Evolutionary conservation across 2,113 vertebrate genomes (phyloP).

Genomic region (Platycercus adscitus): DNA sequence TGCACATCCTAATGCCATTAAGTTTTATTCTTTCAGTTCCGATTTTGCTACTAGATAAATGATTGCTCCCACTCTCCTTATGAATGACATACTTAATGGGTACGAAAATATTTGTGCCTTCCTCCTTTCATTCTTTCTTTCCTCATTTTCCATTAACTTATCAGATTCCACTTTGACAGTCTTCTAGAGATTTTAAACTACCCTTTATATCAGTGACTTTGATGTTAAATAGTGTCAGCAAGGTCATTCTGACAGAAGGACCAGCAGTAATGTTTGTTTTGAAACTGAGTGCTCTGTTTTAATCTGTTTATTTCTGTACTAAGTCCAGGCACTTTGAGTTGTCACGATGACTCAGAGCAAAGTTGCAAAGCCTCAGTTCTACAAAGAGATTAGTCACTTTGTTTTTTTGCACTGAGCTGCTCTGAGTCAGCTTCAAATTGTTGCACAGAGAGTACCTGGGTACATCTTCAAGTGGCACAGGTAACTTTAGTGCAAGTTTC

Average conservation of each 20-base stretch:
- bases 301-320: slow-evolving; percentile 48
- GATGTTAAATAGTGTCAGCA: neutral
- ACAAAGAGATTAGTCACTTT: slow-evolving; percentile 59
- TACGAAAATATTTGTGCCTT: neutral
- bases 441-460: neutral
- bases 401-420: slow-evolving; percentile 40
- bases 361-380: slow-evolving; percentile 30
- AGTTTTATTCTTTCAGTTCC: neutral
- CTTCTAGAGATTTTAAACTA: neutral
- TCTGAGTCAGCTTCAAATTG: slow-evolving; percentile 58
- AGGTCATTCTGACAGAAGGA: slow-evolving; percentile 18
- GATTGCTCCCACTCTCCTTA: neutral
- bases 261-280: slow-evolving; percentile 24
- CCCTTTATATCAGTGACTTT: neutral
- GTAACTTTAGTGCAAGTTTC: slow-evolving; percentile 32
- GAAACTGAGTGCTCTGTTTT: neutral
- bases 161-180: neutral
- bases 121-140: neutral
- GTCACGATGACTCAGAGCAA: slow-evolving; percentile 57
- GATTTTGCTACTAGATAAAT: neutral
- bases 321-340: slow-evolving; percentile 30
- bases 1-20: neutral
- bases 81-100: neutral
- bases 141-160: neutral
- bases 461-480: neutral